Evolutionary conservation across 2,797 vertebrate species (phyloP).

Genomic region (Arctocebus calabarensis): DNA sequence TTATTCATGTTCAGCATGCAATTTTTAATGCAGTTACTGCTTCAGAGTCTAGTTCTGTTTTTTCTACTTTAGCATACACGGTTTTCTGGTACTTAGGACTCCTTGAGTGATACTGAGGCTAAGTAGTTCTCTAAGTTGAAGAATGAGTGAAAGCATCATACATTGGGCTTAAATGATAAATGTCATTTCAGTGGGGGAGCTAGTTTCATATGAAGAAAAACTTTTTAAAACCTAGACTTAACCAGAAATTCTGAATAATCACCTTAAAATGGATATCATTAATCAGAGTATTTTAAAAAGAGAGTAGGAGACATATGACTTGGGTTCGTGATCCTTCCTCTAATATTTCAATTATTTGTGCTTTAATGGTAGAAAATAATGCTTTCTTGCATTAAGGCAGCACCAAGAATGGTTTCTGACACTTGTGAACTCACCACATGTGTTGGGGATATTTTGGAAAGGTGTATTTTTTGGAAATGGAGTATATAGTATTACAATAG

Average conservation of each 20-base stretch:
- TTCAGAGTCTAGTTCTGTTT: constrained; percentile 34
- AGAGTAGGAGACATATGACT: background rate
- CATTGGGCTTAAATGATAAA: background rate
- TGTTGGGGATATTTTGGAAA: background rate
- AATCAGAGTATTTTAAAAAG: background rate
- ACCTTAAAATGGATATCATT: constrained; percentile 10
- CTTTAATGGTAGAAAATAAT: constrained; percentile 6
- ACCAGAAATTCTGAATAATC: constrained; percentile 8
- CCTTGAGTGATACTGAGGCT: background rate
- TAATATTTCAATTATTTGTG: background rate
- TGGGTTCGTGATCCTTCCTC: constrained; percentile 37
- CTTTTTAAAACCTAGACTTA: background rate
- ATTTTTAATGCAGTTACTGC: constrained; percentile 26
- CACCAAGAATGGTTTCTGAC: background rate
- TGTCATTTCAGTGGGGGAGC: background rate
- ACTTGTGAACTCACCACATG: background rate
- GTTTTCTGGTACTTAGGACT: constrained; percentile 29
- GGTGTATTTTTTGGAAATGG: background rate
- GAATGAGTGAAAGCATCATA: background rate
- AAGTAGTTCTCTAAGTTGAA: background rate
- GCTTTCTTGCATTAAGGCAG: constrained; percentile 5
- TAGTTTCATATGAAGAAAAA: background rate
- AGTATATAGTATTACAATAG: background rate
- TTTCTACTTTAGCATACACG: background rate
- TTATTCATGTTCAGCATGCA: background rate